A percentile compares a stretch with the other conserved stretches of the same genome.
These are phyloP conservation scores for Temnothorax curvispinosus DNA, from an alignment of 1,140 invertebrate genomes.

Conservation along the genomic window DNA sequence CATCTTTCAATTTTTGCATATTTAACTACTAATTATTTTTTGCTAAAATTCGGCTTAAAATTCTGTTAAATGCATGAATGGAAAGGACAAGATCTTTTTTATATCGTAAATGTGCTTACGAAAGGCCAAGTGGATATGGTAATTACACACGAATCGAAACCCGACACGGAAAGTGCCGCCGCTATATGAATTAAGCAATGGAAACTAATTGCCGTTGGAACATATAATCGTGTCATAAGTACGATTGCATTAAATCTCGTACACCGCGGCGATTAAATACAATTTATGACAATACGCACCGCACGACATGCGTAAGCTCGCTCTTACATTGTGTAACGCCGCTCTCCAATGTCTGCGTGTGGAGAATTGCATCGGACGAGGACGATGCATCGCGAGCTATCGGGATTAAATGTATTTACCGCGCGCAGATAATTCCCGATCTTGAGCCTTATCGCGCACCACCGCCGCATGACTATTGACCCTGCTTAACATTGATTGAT, in stretches of 20 bases:
- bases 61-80: not conserved
- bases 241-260: slow-evolving; percentile 44
- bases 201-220: not conserved
- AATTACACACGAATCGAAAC: slow-evolving; percentile 1
- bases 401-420: slow-evolving; percentile 61
- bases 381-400: slow-evolving; percentile 48
- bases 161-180: not conserved
- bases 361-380: slow-evolving; percentile 21
- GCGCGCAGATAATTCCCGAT: slow-evolving; percentile 58
- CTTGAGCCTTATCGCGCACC: slow-evolving; percentile 54
- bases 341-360: not conserved
- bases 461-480: slow-evolving; percentile 61
- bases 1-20: not conserved
- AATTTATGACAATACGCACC: slow-evolving; percentile 36
- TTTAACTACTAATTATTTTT: not conserved
- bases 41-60: not conserved
- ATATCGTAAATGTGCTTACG: not conserved
- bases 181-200: slow-evolving; percentile 11
- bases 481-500: slow-evolving; percentile 67
- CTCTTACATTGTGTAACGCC: slow-evolving; percentile 48
- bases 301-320: slow-evolving; percentile 18
- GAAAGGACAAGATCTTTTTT: not conserved
- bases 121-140: not conserved
- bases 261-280: not conserved
- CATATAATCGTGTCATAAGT: not conserved